Base-by-base conservation (phyloP, 35 echinoderm and acorn worm genomes). In the Chiridota heheva region DNA sequence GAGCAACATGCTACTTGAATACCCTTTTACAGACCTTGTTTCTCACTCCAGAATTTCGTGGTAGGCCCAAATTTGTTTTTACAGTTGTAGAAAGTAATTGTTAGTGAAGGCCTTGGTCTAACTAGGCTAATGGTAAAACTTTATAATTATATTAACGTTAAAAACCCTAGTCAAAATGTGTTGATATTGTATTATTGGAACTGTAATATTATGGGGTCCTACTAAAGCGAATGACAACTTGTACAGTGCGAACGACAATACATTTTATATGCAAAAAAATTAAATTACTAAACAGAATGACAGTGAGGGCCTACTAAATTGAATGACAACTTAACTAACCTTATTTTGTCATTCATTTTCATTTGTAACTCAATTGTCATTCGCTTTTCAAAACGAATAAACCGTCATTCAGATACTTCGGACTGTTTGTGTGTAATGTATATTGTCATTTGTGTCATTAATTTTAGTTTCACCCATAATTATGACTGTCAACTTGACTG, bases 1-100 rank as follows among this genome's bases (percentile, higher is more conserved):
- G 93, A 8, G 83, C 93, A 56, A 97, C 93, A 35, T 97, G 93
- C 40, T 97, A 97, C 73, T 39, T 97, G 25, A 97, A 97, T 69
- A 77, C 93, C 10, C 68, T 97, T 4, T 36, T 97, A 33, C 93
- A 97, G 60, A 91, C 93, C 3, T 84, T 97, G 56, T 40, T 91
- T 10, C 77, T 87, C 45, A 97, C 93, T 4, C 93, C 93, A 65
- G 93, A 97, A 76, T 90, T 97, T 75, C 72, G 88, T 84, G 88
- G 93, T 97, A 81, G 42, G 26, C 35, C 31, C 12, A n/a, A 0
- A 41, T 17, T 62, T 63, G 7, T 53, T 16, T 20, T 32, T 15
- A 16, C 31, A 16, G 20, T 72, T 12, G 31, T 5, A 12, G 16
- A 44, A 16, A 5, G 20, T 72, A 13, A 2, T 42, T 5, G 33